These are phyloP conservation scores for Montipora capricornis DNA, from an alignment of 64 coral and sea anemone genomes.

Conservation along the genomic window DNA sequence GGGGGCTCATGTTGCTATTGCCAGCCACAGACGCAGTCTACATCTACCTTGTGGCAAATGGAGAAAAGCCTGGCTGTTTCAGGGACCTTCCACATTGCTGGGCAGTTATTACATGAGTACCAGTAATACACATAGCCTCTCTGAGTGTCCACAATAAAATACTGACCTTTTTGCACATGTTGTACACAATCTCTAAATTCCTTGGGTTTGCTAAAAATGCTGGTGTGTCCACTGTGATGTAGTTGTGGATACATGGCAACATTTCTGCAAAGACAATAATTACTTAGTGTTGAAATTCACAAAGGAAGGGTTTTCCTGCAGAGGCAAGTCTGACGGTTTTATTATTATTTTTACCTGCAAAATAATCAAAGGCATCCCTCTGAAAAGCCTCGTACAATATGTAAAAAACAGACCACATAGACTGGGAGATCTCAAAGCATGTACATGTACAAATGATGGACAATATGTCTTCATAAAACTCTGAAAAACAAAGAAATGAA, in stretches of 20 bases:
- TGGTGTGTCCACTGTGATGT: conserved; percentile 91
- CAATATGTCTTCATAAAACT: conserved; percentile 92
- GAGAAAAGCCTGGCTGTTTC: no score
- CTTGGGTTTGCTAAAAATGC: conserved; percentile 83
- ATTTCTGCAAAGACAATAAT: conserved; percentile 68
- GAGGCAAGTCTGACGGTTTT: not conserved
- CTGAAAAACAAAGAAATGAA: conserved; percentile 20
- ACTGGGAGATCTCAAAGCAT: conserved; percentile 87
- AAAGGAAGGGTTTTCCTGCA: not conserved
- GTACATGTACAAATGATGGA: conserved; percentile 92
- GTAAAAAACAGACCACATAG: conserved; percentile 89
- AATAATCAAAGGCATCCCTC: conserved; percentile 94
- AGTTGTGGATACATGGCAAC: conserved; percentile 94
- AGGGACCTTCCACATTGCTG: no score
- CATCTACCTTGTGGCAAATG: no score
- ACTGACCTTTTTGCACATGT: conserved; percentile 93
- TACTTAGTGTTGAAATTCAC: not conserved
- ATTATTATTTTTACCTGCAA: conserved; percentile 69
- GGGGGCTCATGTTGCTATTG: no score
- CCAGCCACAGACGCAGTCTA: no score
- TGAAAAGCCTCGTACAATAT: conserved; percentile 89
- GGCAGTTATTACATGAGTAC: no score
- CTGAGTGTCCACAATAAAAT: not conserved
- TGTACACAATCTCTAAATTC: conserved; percentile 85
- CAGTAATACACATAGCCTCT: no score